Conservation (phyloP, 2,888 invertebrate genomes). For the Sialis fuliginosa region DNA sequence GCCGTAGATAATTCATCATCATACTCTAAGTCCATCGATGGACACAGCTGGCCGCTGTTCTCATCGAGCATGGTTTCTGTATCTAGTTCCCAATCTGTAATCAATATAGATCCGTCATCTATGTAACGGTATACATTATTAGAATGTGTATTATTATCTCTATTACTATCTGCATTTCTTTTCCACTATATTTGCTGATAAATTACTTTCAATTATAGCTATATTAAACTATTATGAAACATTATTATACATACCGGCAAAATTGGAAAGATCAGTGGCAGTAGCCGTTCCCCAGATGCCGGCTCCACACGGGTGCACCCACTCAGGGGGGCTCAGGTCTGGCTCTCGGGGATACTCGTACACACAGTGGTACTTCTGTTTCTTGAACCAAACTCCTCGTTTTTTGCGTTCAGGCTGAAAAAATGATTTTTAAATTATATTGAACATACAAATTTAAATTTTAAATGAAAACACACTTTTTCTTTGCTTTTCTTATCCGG, state of each 20-base stretch:
- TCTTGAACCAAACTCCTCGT: constrained; percentile 54
- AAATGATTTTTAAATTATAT: constrained; percentile 6
- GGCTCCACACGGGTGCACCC: constrained; percentile 19
- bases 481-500: constrained; percentile 29
- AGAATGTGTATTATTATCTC: too few species aligned
- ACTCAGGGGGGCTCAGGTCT: constrained; percentile 15
- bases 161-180: too few species aligned
- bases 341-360: constrained; percentile 67
- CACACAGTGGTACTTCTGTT: constrained; percentile 67
- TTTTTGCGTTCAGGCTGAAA: constrained; percentile 17
- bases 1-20: constrained; percentile 2
- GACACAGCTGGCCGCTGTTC: constrained; percentile 10
- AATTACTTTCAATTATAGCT: too few species aligned
- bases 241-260: constrained; percentile 28
- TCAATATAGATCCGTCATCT: too few species aligned
- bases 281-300: constrained; percentile 24
- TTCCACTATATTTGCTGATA: too few species aligned
- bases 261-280: constrained; percentile 33
- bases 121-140: too few species aligned
- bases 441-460: background rate
- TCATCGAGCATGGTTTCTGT: constrained; percentile 16
- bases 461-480: constrained; percentile 9
- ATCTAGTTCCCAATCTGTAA: constrained; percentile 27
- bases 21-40: constrained; percentile 13
- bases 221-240: too few species aligned